Evolutionary conservation across 2,113 vertebrate genomes (phyloP), one percentile per base, ranked within the genome.

Genomic region (Mesitornis unicolor): DNA sequence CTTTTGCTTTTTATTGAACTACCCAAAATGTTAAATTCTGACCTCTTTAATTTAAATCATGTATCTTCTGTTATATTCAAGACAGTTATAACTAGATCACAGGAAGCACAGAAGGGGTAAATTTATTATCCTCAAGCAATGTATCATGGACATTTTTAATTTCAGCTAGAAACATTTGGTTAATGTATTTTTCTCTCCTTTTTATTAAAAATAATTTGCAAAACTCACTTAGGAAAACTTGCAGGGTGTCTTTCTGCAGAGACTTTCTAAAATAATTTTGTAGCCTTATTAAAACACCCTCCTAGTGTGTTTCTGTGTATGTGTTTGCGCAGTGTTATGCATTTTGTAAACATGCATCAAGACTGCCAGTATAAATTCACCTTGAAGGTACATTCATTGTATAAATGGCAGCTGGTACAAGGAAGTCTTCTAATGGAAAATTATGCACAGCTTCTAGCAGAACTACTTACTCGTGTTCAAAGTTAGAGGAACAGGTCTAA

Each of bases 81-180:
- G 69, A 83, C 77, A 83, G 38, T 63, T 95, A 60, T 59, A 94
- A 93, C 88, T 89, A 80, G 82, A 82, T 90, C 76, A 88, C 51
- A 93, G 54, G 81, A 85, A 95, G 93, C 89, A 47, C 75, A 90
- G 81, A 91, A 73, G 81, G 63, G 40, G 22, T 74, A 69, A 93
- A 96, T 96, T 96, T 94, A 89, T 95, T 96, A 95, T 80, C 59
- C 71, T 83, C 64, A 71, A 73, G 63, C 61, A 84, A 89, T 84
- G 13, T 74, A 91, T 83, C 67, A 89, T 13, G 36, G 80, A 67
- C 51, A 65, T 93, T 94, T n/a, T 97, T 94, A 95, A 97, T 96
- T 96, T 94, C 47, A 74, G 65, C 82, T 83, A 63, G 81, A 89
- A 95, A 45, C 21, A 74, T 70, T 78, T 77, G 51, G 75, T 54